phyloP scores from a whole-genome alignment of 2,888 invertebrate species.

The Synergus itoensis region DNA sequence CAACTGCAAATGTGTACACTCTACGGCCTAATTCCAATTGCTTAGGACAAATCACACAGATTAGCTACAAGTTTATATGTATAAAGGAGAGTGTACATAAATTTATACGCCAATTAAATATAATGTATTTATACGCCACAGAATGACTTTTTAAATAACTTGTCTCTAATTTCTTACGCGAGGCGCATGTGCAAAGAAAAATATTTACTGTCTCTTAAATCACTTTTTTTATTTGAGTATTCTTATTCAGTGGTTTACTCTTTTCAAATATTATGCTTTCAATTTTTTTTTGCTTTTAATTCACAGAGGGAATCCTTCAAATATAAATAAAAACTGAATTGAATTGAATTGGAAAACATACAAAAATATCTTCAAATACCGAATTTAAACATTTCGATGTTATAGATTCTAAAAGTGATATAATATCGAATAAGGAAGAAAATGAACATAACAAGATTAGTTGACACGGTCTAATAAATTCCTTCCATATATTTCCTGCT shows the following conservation, averaged over 20 bases:
- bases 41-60: slow-evolving; percentile 45
- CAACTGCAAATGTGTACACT: slow-evolving; percentile 48
- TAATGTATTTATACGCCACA: slow-evolving; percentile 35
- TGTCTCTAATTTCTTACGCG: neutral
- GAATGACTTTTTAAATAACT: slow-evolving; percentile 30
- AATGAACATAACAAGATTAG: neutral
- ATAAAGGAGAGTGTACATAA: slow-evolving; percentile 41
- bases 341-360: too few species aligned
- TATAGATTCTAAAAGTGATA: neutral
- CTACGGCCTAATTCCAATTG: slow-evolving; percentile 50
- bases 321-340: too few species aligned
- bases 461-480: neutral
- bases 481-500: neutral
- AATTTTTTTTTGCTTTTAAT: neutral
- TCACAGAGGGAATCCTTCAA: neutral
- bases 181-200: slow-evolving; percentile 21
- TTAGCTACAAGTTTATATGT: slow-evolving; percentile 43
- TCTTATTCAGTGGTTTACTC: neutral
- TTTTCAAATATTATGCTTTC: slow-evolving; percentile 2
- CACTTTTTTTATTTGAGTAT: slow-evolving; percentile 4
- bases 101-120: slow-evolving; percentile 39
- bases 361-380: too few species aligned
- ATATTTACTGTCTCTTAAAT: slow-evolving; percentile 28
- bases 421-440: neutral
- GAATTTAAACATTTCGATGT: neutral